These are phyloP conservation scores for Limonius californicus DNA, from an alignment of 1,140 invertebrate species.

Conservation along the genomic window DNA sequence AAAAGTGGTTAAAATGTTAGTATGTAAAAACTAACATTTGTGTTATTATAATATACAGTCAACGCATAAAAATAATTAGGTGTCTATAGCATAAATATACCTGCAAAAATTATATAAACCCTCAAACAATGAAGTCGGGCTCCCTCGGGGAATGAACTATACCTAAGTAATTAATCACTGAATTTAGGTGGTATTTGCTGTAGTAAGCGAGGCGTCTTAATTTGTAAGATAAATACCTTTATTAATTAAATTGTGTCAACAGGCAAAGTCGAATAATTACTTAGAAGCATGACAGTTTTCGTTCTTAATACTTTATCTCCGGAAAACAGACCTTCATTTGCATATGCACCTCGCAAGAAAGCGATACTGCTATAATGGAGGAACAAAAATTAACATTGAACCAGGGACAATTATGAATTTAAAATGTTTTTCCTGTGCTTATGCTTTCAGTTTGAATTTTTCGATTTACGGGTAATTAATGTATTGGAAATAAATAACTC, in stretches of 20 bases:
- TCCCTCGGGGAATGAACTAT: slow-evolving; percentile 38
- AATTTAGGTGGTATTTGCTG: slow-evolving; percentile 45
- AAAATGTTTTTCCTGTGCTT: too few relatives aligned
- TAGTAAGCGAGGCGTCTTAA: slow-evolving; percentile 47
- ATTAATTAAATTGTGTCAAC: slow-evolving; percentile 49
- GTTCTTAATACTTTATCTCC: slow-evolving; percentile 48
- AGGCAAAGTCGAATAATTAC: slow-evolving; percentile 47
- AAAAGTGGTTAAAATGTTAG: too few relatives aligned
- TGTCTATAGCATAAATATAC: too few relatives aligned
- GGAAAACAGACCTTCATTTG: slow-evolving; percentile 37
- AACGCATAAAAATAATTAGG: too few relatives aligned
- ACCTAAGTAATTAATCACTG: slow-evolving; percentile 48
- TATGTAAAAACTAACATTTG: too few relatives aligned
- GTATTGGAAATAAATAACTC: too few relatives aligned
- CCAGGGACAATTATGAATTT: too few relatives aligned
- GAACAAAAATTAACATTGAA: too few relatives aligned
- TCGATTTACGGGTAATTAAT: too few relatives aligned
- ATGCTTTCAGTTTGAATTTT: too few relatives aligned
- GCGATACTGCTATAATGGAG: neutral
- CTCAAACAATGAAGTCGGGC: neutral
- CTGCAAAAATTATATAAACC: neutral
- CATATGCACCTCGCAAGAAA: slow-evolving; percentile 40
- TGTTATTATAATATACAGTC: too few relatives aligned
- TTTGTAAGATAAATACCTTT: slow-evolving; percentile 49
- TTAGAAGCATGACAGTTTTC: slow-evolving; percentile 45